These are phyloP conservation scores for Gephyroberyx darwinii DNA, from an alignment of 2,797 vertebrate species.

Conservation along the genomic window DNA sequence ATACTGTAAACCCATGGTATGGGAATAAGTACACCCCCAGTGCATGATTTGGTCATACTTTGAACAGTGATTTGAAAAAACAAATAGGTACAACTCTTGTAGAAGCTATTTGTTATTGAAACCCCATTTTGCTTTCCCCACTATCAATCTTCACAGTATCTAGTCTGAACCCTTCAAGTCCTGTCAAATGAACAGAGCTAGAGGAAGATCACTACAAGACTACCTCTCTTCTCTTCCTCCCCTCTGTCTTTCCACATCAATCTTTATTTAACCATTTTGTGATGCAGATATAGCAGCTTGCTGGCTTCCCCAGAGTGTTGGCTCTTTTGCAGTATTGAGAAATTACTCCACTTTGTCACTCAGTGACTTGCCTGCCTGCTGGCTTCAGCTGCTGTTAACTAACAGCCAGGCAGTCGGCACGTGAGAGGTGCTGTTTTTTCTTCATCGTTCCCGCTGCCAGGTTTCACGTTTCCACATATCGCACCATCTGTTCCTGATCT, in stretches of 20 bases:
- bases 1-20: neutral
- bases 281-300: conserved; percentile 70
- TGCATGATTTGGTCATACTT: neutral
- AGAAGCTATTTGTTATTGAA: conserved; percentile 10
- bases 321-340: conserved; percentile 61
- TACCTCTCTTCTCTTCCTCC: conserved; percentile 7
- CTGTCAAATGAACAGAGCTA: conserved; percentile 43
- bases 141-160: conserved; percentile 10
- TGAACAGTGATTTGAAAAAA: conserved; percentile 17
- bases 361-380: conserved; percentile 67
- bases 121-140: conserved; percentile 6
- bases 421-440: conserved; percentile 55
- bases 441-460: conserved; percentile 69
- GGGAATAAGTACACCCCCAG: neutral
- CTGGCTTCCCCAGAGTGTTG: conserved; percentile 61
- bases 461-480: conserved; percentile 73
- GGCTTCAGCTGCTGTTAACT: conserved; percentile 73
- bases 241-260: conserved; percentile 51
- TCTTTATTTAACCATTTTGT: conserved; percentile 70
- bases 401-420: conserved; percentile 69
- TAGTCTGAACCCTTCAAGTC: conserved; percentile 30
- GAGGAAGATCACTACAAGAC: conserved; percentile 36
- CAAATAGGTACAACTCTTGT: neutral
- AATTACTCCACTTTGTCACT: conserved; percentile 78
- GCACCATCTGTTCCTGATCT: conserved; percentile 79